phyloP scores from a whole-genome alignment of 1,140 invertebrate genomes.

The Diabrotica virgifera region DNA sequence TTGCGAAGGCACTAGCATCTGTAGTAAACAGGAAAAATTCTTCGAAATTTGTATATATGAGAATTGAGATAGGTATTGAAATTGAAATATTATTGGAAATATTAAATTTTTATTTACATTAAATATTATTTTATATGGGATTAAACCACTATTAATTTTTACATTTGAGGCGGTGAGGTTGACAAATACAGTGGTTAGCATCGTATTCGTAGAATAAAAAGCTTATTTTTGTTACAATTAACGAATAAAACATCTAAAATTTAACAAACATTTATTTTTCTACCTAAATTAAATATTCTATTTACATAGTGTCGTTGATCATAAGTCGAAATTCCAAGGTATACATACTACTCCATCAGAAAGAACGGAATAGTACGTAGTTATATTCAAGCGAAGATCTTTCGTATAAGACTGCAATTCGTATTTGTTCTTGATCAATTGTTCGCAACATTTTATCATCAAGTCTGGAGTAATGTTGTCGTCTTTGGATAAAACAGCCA shows the following conservation, averaged over 20 bases:
- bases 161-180: neutral
- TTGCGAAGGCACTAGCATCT: constrained; percentile 42
- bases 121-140: too few relatives aligned
- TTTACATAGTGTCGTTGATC: constrained; percentile 11
- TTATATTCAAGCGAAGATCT: constrained; percentile 71
- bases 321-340: constrained; percentile 85
- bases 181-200: too few relatives aligned
- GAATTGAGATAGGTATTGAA: constrained; percentile 33
- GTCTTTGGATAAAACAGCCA: constrained; percentile 76
- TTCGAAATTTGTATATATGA: constrained; percentile 44
- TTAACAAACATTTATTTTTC: neutral
- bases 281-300: neutral
- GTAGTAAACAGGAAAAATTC: constrained; percentile 44
- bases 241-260: neutral
- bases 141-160: constrained; percentile 2
- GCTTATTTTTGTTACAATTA: neutral
- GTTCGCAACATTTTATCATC: constrained; percentile 81
- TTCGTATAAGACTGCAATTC: constrained; percentile 38
- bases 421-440: constrained; percentile 59
- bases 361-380: constrained; percentile 88
- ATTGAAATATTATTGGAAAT: too few relatives aligned
- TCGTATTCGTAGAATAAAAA: too few relatives aligned
- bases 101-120: neutral
- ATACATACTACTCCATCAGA: constrained; percentile 88
- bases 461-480: constrained; percentile 84